Base-by-base conservation (phyloP, 2,797 vertebrate genomes). In the Microchirus variegatus region DNA sequence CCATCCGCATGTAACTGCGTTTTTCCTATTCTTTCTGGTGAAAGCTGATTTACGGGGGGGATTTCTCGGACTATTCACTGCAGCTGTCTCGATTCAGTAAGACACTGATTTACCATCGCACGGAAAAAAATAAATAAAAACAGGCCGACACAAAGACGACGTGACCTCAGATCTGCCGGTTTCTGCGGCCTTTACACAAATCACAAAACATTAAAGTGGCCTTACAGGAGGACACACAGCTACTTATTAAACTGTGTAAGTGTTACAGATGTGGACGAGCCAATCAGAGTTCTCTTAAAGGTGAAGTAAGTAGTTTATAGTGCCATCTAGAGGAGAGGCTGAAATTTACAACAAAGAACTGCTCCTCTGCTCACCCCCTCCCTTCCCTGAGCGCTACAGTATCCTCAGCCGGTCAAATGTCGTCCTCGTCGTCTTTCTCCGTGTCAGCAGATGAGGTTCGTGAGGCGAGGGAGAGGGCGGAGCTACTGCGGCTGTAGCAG, bases 1-100 rank as follows among this genome's bases (percentile, higher is more conserved):
- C 83, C 55, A 36, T 75, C 36, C 57, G 77, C 82, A 83, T 75
- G 64, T 57, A 56, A 62, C 78, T 78, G 77, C 81, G 63, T 81
- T 80, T 86, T 77, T 77, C 61, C 55, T 62, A 40, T 57, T 81
- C 55, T 82, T 65, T 67, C 69, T 78, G 53, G 37, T 67, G 42
- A 81, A 82, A 76, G 73, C 62, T 77, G 31, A 40, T 45, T 31
- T 53, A 52, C 63, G 67, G 52, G 58, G 52, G 59, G 48, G 65
- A 63, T 63, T 56, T 41, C 63, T 73, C 52, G 41, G 53, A 75
- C 48, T 49, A 85, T 42, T 70, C 46, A 53, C 48, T n/a, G 4
- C 17, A 13, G 48, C 47, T 59, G 53, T 70, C 69, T 70, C 43
- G 47, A 56, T 67, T 67, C 69, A 53, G 50, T 66, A 66, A 75